These are phyloP conservation scores for Smittia sp. DNA, from an alignment of 2,888 invertebrate species.

Conservation along the genomic window DNA sequence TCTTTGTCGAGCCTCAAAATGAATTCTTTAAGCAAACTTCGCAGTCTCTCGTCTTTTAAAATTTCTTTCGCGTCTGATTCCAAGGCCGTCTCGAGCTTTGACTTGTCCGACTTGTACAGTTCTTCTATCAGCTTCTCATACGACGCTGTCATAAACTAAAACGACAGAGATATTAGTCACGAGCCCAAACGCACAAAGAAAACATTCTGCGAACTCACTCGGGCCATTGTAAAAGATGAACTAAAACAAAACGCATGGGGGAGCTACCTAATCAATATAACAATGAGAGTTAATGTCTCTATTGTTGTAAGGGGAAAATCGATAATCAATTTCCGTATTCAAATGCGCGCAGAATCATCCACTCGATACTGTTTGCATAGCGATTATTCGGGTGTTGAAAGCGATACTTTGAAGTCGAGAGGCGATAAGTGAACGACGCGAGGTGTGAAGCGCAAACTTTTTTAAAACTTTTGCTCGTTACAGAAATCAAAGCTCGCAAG, in stretches of 20 bases:
- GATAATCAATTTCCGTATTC: constrained; percentile 19
- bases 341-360: constrained; percentile 21
- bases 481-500: too few species aligned
- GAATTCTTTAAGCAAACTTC: background rate
- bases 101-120: background rate
- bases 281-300: constrained; percentile 17
- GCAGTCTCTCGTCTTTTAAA: background rate
- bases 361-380: background rate
- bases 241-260: background rate
- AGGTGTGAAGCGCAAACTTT: too few species aligned
- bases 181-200: background rate
- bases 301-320: constrained; percentile 15
- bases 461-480: too few species aligned
- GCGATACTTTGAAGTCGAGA: too few species aligned
- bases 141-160: background rate
- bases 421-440: too few species aligned
- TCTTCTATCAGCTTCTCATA: constrained; percentile 23
- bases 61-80: constrained; percentile 18
- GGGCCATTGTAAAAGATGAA: background rate
- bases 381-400: background rate
- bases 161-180: background rate
- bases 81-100: background rate
- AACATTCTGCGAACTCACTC: background rate
- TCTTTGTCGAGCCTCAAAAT: constrained; percentile 4
- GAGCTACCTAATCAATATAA: constrained; percentile 23